Base-by-base conservation (phyloP, 2,113 vertebrate genomes). In the Mionectes macconnelli region DNA sequence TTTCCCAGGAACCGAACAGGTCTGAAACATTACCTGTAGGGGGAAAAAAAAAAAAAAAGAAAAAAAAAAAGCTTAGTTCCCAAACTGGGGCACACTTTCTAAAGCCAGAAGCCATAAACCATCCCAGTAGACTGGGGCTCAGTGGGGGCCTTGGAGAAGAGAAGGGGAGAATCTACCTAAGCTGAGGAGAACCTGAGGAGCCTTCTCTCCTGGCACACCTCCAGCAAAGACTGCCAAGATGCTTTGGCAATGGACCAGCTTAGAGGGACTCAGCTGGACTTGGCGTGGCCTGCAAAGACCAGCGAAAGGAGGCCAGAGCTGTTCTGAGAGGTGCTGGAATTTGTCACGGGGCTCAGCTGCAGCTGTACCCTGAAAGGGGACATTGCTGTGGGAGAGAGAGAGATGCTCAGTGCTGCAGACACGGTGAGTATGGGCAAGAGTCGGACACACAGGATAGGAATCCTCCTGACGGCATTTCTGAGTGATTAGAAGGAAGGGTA, bases 151-250 rank as follows among this genome's bases (percentile, higher is more conserved):
- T 84, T 8, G 7, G n/a, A 42, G 19, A 40, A 82, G 39, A 70
- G 69, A 84, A 67, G 68, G 23, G 42, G 31, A 92, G 30, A 84
- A 79, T 72, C 62, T 84, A 94, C 77, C 66, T 77, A 78, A 82
- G 77, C 40, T 87, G n/a, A 52, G 52, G 52, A 57, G 77, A 87
- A 95, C 84, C 91, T 96, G 87, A 79, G 69, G 49, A 87, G 12
- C 69, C 56, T 64, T 89, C 11, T 23, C 44, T 92, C 30, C 56
- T 87, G 77, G 86, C 73, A 72, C 31, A 19, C 8, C 64, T 78
- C 77, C 94, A 94, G 28, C 56, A 52, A 78, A 40, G 45, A 19
- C 77, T 92, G 66, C 87, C 91, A 91, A 89, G 76, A 87, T 69
- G 40, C 40, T 84, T 92, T 94, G 93, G 77, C 77, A 82, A 73